phyloP scores from a whole-genome alignment of 2,888 invertebrate species.

The Ormyrus pomaceus region DNA sequence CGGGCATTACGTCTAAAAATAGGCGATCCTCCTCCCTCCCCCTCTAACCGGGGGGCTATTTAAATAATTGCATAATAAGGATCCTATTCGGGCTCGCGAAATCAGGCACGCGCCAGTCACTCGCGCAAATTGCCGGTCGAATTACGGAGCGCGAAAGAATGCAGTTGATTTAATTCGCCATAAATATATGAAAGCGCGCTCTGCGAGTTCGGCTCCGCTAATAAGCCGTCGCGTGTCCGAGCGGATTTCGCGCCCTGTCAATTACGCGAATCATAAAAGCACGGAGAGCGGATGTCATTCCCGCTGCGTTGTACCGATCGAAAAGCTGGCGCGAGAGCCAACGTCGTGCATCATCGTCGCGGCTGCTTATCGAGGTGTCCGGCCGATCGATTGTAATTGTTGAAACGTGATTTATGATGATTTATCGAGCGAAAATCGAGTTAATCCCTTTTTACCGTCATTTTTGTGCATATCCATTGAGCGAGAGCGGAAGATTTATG shows the following conservation, averaged over 20 bases:
- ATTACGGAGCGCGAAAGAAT: conserved; percentile 10
- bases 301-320: background rate
- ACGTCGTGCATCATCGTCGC: conserved; percentile 24
- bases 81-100: conserved; percentile 22
- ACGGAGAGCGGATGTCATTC: conserved; percentile 1
- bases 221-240: no score
- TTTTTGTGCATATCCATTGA: background rate
- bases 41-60: background rate
- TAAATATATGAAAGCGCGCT: background rate
- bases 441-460: background rate
- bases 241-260: background rate
- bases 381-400: conserved; percentile 42
- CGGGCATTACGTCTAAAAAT: conserved; percentile 34
- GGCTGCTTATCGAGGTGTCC: conserved; percentile 17
- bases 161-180: conserved; percentile 4
- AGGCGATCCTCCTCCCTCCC: background rate
- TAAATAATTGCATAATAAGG: conserved; percentile 51
- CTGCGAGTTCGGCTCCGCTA: background rate
- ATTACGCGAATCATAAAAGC: background rate
- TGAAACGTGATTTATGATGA: conserved; percentile 27
- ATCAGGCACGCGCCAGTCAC: conserved; percentile 27
- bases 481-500: conserved; percentile 9
- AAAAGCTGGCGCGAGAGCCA: background rate
- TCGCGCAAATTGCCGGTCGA: conserved; percentile 35
- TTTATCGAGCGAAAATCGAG: conserved; percentile 21